Conservation (phyloP, 2,797 vertebrate species). For the Pempheris klunzingeri region DNA sequence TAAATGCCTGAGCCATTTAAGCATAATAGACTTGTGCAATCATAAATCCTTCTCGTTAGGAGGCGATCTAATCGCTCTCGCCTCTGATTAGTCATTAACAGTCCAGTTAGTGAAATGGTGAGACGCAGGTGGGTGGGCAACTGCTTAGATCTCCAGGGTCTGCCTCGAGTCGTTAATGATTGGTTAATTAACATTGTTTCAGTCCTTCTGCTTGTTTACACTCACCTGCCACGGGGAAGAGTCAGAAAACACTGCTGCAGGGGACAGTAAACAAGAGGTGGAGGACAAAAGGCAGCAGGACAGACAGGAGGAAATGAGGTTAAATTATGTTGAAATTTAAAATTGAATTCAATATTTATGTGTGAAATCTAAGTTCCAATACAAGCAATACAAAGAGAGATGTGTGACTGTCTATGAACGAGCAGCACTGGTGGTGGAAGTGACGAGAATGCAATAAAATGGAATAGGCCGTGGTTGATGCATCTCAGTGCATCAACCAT, state of each 20-base stretch:
- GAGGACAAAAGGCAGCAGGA: slow-evolving; percentile 15
- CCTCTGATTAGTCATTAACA: slow-evolving; percentile 85
- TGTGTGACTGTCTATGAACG: neutral
- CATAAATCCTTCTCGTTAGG: slow-evolving; percentile 84
- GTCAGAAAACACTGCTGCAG: slow-evolving; percentile 75
- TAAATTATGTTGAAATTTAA: slow-evolving; percentile 24
- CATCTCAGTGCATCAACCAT: slow-evolving; percentile 68
- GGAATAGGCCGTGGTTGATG: slow-evolving; percentile 42
- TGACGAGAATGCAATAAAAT: slow-evolving; percentile 18
- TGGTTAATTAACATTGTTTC: slow-evolving; percentile 83
- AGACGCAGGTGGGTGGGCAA: slow-evolving; percentile 83
- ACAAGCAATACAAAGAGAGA: neutral
- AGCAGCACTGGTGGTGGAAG: neutral
- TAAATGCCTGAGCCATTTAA: slow-evolving; percentile 47
- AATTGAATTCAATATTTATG: slow-evolving; percentile 20
- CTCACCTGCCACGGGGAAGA: slow-evolving; percentile 73
- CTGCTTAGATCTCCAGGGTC: slow-evolving; percentile 78
- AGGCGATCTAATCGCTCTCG: slow-evolving; percentile 76
- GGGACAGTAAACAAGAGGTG: slow-evolving; percentile 70
- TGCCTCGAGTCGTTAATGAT: slow-evolving; percentile 78
- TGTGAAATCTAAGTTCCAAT: slow-evolving; percentile 9
- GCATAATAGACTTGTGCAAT: slow-evolving; percentile 62
- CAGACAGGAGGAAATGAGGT: slow-evolving; percentile 24
- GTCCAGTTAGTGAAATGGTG: slow-evolving; percentile 82
- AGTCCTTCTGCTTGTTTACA: slow-evolving; percentile 76